Evolutionary conservation across 2,888 invertebrate genomes (phyloP).

Genomic region (Ametastegia equiseti): DNA sequence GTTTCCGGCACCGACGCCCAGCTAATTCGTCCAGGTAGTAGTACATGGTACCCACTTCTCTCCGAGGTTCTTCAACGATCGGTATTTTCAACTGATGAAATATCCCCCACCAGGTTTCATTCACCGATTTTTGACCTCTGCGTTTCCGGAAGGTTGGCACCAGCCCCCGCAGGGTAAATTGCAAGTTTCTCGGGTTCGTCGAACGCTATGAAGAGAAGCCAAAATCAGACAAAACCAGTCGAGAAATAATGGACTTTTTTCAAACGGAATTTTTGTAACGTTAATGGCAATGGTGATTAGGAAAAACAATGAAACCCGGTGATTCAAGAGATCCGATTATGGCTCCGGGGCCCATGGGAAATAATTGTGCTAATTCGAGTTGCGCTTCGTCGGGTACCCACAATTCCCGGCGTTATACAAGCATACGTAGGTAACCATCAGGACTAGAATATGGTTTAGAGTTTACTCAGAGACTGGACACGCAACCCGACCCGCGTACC

Average conservation of each 20-base stretch:
- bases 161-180: too few relatives aligned
- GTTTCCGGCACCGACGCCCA: conserved; percentile 65
- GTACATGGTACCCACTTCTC: too few relatives aligned
- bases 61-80: too few relatives aligned
- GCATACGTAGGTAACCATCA: conserved; percentile 23
- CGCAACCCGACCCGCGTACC: conserved; percentile 32
- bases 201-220: too few relatives aligned
- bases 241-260: conserved; percentile 15
- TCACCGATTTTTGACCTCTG: too few relatives aligned
- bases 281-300: conserved; percentile 32
- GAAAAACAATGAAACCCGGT: conserved; percentile 40
- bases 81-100: too few relatives aligned
- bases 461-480: conserved; percentile 29
- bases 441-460: background rate
- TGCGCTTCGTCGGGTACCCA: conserved; percentile 34
- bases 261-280: background rate
- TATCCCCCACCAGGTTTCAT: too few relatives aligned
- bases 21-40: conserved; percentile 54
- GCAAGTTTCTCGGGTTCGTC: too few relatives aligned
- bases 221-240: background rate
- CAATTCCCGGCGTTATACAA: too few relatives aligned
- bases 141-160: too few relatives aligned
- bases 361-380: conserved; percentile 46
- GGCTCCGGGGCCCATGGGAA: conserved; percentile 24
- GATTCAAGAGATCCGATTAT: conserved; percentile 16